These are phyloP conservation scores for Autographa pulchrina DNA, from an alignment of 2,888 invertebrate genomes.

Conservation along the genomic window DNA sequence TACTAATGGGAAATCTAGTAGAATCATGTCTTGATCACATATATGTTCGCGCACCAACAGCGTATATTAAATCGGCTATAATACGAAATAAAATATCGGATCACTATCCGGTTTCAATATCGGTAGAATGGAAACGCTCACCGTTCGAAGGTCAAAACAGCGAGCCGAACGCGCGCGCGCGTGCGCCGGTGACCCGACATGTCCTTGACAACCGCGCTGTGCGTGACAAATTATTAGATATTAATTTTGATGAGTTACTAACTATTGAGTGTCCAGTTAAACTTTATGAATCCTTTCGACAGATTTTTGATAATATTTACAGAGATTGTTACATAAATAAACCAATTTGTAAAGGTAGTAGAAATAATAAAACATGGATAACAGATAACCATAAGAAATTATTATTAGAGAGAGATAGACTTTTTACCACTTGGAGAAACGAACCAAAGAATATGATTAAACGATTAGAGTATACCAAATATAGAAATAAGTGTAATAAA, in stretches of 20 bases:
- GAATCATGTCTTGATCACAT: background rate
- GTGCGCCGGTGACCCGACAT: background rate
- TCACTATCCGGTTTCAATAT: background rate
- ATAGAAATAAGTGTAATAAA: slow-evolving; percentile 8
- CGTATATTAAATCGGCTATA: background rate
- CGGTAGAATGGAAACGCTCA: background rate
- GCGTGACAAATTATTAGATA: background rate
- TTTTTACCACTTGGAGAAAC: background rate
- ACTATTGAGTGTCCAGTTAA: background rate
- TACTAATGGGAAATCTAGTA: too few species aligned
- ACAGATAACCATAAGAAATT: background rate
- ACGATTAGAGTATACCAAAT: slow-evolving; percentile 4
- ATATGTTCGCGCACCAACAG: background rate
- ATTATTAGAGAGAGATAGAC: too few species aligned
- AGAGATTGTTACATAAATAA: background rate
- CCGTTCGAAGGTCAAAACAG: too few species aligned
- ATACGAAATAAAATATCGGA: background rate
- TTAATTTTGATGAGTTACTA: background rate
- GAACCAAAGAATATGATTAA: slow-evolving; percentile 11
- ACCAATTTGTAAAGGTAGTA: background rate
- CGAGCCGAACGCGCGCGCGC: background rate
- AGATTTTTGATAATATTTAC: background rate
- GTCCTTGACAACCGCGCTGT: background rate
- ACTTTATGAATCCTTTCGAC: background rate
- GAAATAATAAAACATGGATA: slow-evolving; percentile 9